Evolutionary conservation across 1,140 invertebrate genomes (phyloP), one percentile per base, ranked within the genome.

Genomic region (Sarcophaga peregrina): DNA sequence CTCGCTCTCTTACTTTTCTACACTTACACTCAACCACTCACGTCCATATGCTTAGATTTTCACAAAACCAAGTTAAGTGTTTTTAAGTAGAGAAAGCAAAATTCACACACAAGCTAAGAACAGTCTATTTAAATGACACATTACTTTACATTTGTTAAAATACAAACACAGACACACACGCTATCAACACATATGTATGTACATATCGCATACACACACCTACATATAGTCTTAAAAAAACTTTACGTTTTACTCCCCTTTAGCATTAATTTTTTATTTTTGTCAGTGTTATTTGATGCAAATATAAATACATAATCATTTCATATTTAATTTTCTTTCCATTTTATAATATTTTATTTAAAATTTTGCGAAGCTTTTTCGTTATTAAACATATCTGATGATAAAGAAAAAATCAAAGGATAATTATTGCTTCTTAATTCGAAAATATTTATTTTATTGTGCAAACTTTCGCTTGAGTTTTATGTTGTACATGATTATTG

Each of bases 401-500:
- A 37, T 37, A 37, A 2, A 2, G 25, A 37, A 37, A 37, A 37
- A 37, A 37, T 37, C 4, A 37, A 37, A 37, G 25, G 25, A 37
- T 1, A 37, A 37, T 37, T 37, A 37, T 37, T 37, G 25, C 25
- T 37, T 37, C 25, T 37, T 37, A 37, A 37, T 37, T 37, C 25
- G 25, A 37, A 37, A 37, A 37, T 4, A 37, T 37, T 37, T 37
- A 37, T 37, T 37, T 37, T 37, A 15, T 62, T 62, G 15, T 62
- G 15, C 17, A n/a, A n/a, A 62, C 13, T 15, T 62, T 62, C n/a
- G 3, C 13, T 62, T 4, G 58, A 62, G 17, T 17, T 17, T 62
- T 62, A 62, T 62, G 58, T 62, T 17, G 58, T n/a, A 17, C 6
- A 62, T 62, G 17, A 62, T 62, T 62, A 62, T 62, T 62, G 58